Evolutionary conservation across 2,113 vertebrate species (phyloP), one percentile per base, ranked within the genome.

Genomic region (Tetrao urogallus): DNA sequence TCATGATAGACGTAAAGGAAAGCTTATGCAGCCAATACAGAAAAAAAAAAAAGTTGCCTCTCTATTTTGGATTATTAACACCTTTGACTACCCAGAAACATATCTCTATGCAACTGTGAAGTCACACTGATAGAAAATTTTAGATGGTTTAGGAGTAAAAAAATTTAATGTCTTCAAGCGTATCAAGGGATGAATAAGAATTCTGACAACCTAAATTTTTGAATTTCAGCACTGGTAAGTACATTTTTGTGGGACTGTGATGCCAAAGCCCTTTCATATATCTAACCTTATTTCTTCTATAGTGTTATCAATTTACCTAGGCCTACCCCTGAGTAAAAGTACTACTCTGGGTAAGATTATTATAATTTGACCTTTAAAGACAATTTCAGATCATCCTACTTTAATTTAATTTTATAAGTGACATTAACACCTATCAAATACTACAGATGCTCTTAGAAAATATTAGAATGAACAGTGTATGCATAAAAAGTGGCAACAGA

Each of bases 331-430:
- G 78, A 80, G 82, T 90, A 92, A 82, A 93, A 92, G 71, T 85
- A 66, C 45, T 93, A 40, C 79, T 79, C 71, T 80, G 79, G 69
- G 45, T 89, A 80, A 91, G 71, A 89, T 91, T 93, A 94, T 92
- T 90, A 79, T 87, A 91, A 93, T 96, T 89, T 91, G 92, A 93
- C 95, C 96, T 95, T 96, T 96, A 93, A 90, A 91, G 81, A 91
- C 74, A 95, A 96, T 94, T 89, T 95, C 78, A 94, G 92, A 89
- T 70, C 54, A 89, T 87, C 64, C 84, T 82, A 85, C 77, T 89
- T 54, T 95, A 92, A 95, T 96, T 96, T 89, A 57, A 87, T 94
- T 95, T 94, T 93, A 70, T 89, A 93, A 89, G 85, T 87, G 84
- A 85, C 67, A 76, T 84, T 95, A 96, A 85, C 50, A 76, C 58